Evolutionary conservation across 2,113 vertebrate species (phyloP), one percentile per base, ranked within the genome.

Genomic region (Sorex fumeus): DNA sequence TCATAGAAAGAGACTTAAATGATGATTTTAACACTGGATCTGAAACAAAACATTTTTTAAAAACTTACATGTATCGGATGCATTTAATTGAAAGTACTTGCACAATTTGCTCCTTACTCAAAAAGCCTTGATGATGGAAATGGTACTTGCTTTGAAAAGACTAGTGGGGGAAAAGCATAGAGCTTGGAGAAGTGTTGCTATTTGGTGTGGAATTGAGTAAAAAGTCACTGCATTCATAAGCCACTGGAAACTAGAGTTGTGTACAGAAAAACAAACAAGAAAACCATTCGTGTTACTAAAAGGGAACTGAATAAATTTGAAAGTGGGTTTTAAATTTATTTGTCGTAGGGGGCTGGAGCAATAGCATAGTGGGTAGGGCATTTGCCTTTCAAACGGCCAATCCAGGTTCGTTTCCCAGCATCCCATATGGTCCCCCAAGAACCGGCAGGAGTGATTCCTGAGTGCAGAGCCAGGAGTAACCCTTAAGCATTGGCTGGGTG

Each of bases 241-340:
- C 0, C 12, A 32, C 0, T 3, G 57, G 71, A 64, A 57, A 30
- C 53, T 30, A 43, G 66, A 34, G 8, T 7, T n/a, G n/a, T 34
- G 21, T 60, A 60, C 57, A 60, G 18, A 60, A 60, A 60, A 60
- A 60, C 23, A 60, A 60, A 60, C 18, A 23, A 60, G 57, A 60
- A 60, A 60, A 78, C 15, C 36, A 40, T 9, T 28, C 40, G 72
- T 43, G 89, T 57, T 78, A 70, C 3, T 53, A 93, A 79, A 11
- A 78, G 28, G 69, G 0, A 66, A 79, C 23, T 19, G 13, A 79
- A 70, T 87, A 53, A 83, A 79, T 47, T 89, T 87, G 27, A 78
- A 94, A 92, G 79, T 45, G 2, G 74, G 23, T 87, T 80, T 75
- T 36, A 10, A 87, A 75, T 2, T 74, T 67, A 40, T 40, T 40